Conservation (phyloP, 2,113 vertebrate genomes). For the Rallus limicola region DNA sequence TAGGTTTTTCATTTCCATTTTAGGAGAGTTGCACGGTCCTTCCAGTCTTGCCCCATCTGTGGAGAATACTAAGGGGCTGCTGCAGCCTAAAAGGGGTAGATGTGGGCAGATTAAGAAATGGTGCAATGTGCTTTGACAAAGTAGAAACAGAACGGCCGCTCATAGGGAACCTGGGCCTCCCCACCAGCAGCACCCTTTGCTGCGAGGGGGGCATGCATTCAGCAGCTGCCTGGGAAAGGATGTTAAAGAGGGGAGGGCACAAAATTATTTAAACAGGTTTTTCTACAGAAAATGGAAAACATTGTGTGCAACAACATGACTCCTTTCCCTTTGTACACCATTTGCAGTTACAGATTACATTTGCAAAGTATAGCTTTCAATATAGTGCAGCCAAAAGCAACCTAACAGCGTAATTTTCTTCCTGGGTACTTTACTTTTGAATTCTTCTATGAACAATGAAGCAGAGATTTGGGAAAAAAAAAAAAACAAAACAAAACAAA, state of each 20-base stretch:
- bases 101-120: not conserved
- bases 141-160: constrained; percentile 9
- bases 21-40: constrained; percentile 2
- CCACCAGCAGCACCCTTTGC: not conserved
- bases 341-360: not conserved
- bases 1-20: constrained; percentile 33
- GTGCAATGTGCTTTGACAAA: constrained; percentile 26
- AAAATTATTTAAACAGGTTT: not conserved
- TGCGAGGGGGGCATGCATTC: not conserved
- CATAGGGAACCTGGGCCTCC: not conserved
- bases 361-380: constrained; percentile 16
- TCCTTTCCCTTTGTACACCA: not conserved
- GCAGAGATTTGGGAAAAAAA: not conserved
- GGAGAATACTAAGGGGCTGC: not conserved
- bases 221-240: not conserved
- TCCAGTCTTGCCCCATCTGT: not conserved
- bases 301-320: not conserved
- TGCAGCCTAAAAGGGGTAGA: not conserved
- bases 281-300: not conserved
- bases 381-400: constrained; percentile 23
- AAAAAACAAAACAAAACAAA: not conserved
- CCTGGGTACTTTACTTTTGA: not conserved
- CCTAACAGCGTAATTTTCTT: constrained; percentile 12
- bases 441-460: not conserved
- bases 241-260: not conserved